These are phyloP conservation scores for Leptobrachium leishanense DNA, from an alignment of 2,113 vertebrate species.

Conservation along the genomic window DNA sequence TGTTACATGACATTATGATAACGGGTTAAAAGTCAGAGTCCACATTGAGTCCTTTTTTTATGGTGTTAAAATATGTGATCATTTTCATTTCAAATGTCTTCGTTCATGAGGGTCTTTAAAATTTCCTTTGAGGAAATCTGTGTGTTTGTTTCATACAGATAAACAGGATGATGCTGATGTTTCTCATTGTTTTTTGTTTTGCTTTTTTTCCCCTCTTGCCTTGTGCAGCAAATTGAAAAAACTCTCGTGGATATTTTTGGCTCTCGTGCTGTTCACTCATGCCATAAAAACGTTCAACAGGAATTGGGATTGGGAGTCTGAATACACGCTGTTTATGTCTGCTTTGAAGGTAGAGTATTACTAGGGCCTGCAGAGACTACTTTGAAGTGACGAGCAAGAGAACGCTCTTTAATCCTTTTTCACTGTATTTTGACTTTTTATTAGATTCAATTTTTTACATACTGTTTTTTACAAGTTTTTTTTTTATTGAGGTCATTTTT, in stretches of 20 bases:
- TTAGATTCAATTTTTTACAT: no score
- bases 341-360: conserved; percentile 86
- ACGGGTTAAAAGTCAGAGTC: no score
- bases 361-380: neutral
- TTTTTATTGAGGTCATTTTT: no score
- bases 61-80: neutral
- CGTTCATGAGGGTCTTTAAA: no score
- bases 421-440: neutral
- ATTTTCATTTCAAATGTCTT: neutral
- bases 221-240: conserved; percentile 79
- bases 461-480: no score
- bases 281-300: conserved; percentile 92
- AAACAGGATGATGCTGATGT: neutral
- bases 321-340: conserved; percentile 95
- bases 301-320: conserved; percentile 98
- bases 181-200: neutral
- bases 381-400: neutral
- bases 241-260: conserved; percentile 85
- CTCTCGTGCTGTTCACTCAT: conserved; percentile 80
- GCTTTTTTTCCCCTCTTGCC: conserved; percentile 30
- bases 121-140: neutral
- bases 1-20: no score
- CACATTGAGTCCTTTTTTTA: no score
- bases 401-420: neutral
- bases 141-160: neutral